Evolutionary conservation across 2,113 vertebrate species (phyloP), one percentile per base, ranked within the genome.

Genomic region (Ivindomyrus marchei): DNA sequence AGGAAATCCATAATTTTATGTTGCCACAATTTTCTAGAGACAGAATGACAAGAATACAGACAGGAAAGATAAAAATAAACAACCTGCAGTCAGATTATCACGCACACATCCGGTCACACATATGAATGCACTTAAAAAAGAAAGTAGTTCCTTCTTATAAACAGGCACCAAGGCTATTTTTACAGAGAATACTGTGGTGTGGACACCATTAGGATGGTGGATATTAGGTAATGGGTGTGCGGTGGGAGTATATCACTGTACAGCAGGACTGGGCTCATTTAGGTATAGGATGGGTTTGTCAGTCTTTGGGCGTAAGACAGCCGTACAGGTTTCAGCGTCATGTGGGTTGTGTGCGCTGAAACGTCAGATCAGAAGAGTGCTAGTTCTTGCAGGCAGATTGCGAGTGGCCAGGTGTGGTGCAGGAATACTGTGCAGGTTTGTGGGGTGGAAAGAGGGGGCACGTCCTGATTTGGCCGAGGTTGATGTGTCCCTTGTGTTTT

Each of bases 1-100:
- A 86, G 46, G n/a, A 86, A 86, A 36, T 50, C 49, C 85, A 86
- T 86, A 86, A 86, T 86, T 46, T 46, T 86, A 49, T 86, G n/a
- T 86, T 50, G 84, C 47, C 27, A 87, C 49, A 87, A 87, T 87
- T 47, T 49, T 31, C n/a, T 86, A 31, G 4, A 27, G 45, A 36
- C 10, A 87, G 50, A 24, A 47, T 11, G 45, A 87, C 27, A 36
- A 53, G 85, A 53, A 87, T n/a, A 86, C n/a, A 86, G 47, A 50
- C 84, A 87, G 85, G 50, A 53, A 53, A 87, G 27, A 87, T 53
- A 87, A 53, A 87, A 31, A 52, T 39, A 17, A 36, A 53, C 13
- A 19, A 17, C 45, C 8, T 19, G 39, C 5, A 24, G 36, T 47
- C 4, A 39, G 36, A 80, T 17, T 42, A 80, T 80, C 46, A 47